phyloP scores from a whole-genome alignment of 1,140 invertebrate genomes.

The Bombus polaris region DNA sequence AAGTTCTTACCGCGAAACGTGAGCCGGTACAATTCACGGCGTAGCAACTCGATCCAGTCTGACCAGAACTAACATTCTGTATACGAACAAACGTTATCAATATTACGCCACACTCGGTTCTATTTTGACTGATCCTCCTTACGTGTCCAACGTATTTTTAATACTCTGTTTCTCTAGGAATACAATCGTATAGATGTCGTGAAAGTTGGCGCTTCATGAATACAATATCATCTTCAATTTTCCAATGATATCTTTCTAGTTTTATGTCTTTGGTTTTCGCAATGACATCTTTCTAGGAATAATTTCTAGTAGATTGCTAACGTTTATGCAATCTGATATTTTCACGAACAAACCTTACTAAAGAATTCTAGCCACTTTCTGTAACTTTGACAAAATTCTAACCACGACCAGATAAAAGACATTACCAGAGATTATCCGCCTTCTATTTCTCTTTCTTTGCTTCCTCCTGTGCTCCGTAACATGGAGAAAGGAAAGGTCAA shows the following conservation, averaged over 20 bases:
- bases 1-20: constrained; percentile 60
- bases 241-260: too few relatives aligned
- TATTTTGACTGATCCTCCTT: too few relatives aligned
- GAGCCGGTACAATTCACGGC: constrained; percentile 28
- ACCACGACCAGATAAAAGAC: constrained; percentile 30
- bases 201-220: not conserved
- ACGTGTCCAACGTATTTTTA: not conserved
- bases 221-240: not conserved
- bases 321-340: not conserved
- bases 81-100: not conserved
- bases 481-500: constrained; percentile 14
- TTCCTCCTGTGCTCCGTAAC: not conserved
- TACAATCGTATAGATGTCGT: too few relatives aligned
- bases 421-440: constrained; percentile 58
- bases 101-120: not conserved
- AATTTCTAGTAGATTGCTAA: not conserved
- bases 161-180: not conserved
- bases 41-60: constrained; percentile 37
- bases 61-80: constrained; percentile 7
- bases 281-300: not conserved
- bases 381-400: constrained; percentile 51
- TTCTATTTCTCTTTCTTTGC: not conserved
- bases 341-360: too few relatives aligned
- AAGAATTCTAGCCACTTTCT: not conserved
- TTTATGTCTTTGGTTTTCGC: too few relatives aligned